A percentile compares a stretch with the other conserved stretches of the same genome.
These are phyloP conservation scores for Volucella bombylans DNA, from an alignment of 2,888 invertebrate species.

Conservation along the genomic window DNA sequence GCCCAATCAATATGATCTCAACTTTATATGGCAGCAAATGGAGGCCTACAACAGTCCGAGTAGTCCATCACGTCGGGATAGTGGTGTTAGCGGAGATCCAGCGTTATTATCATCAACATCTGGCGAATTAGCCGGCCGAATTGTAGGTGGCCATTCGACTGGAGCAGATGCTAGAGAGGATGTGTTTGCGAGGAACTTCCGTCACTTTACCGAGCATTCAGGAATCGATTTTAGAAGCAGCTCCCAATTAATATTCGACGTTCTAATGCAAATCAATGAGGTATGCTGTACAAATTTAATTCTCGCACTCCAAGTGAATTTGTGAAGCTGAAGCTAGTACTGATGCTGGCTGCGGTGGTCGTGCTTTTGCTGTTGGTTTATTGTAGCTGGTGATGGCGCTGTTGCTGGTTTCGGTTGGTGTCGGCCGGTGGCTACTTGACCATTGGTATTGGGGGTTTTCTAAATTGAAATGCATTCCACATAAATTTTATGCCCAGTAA, in stretches of 20 bases:
- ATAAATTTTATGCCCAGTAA: constrained; percentile 63
- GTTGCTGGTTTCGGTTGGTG: not conserved
- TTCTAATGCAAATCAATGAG: constrained; percentile 89
- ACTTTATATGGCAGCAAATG: constrained; percentile 82
- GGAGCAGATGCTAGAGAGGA: constrained; percentile 75
- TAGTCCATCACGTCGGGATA: constrained; percentile 60
- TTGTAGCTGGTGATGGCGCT: not conserved
- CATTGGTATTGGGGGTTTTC: constrained; percentile 29
- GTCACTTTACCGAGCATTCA: constrained; percentile 83
- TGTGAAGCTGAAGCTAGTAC: too few relatives aligned
- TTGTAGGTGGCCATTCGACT: constrained; percentile 21
- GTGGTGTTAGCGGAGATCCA: constrained; percentile 54
- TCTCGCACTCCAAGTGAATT: constrained; percentile 14
- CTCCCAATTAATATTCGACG: constrained; percentile 94
- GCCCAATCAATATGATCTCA: constrained; percentile 82
- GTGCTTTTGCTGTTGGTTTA: not conserved
- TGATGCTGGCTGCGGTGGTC: not conserved
- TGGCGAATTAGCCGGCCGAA: constrained; percentile 47
- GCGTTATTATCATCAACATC: constrained; percentile 28
- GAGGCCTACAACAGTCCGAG: constrained; percentile 77
- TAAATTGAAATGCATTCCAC: constrained; percentile 67
- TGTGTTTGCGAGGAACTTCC: constrained; percentile 79
- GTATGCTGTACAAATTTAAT: constrained; percentile 77
- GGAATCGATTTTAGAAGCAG: constrained; percentile 96
- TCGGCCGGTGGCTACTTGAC: not conserved